These are phyloP conservation scores for Cantharis rustica DNA, from an alignment of 2,888 invertebrate species.

Conservation along the genomic window DNA sequence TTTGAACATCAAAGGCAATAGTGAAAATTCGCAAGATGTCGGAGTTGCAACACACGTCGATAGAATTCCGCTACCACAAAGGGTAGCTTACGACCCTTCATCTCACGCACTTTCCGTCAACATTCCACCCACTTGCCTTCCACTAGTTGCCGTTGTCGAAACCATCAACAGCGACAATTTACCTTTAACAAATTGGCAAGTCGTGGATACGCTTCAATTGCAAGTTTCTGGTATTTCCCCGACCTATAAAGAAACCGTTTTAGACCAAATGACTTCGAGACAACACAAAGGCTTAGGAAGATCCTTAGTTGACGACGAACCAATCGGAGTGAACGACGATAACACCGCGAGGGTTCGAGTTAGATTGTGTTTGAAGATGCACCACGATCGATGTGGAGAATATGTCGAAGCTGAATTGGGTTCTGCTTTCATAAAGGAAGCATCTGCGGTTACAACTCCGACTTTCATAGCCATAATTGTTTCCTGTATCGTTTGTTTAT, in stretches of 20 bases:
- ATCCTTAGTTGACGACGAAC: conserved; percentile 62
- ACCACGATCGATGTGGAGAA: conserved; percentile 82
- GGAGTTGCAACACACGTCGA: conserved; percentile 83
- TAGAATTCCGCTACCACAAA: conserved; percentile 77
- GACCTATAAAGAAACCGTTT: conserved; percentile 71
- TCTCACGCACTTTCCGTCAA: conserved; percentile 78
- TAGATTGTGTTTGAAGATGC: conserved; percentile 79
- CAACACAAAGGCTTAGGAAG: conserved; percentile 56
- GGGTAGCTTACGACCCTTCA: conserved; percentile 82
- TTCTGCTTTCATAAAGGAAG: conserved; percentile 79
- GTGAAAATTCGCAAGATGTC: conserved; percentile 85
- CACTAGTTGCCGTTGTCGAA: conserved; percentile 78
- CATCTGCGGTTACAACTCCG: conserved; percentile 76
- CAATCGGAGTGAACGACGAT: conserved; percentile 65
- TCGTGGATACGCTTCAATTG: conserved; percentile 73
- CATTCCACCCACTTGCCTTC: conserved; percentile 78
- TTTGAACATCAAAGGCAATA: conserved; percentile 84
- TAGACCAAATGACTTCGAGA: conserved; percentile 65
- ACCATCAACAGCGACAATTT: conserved; percentile 65
- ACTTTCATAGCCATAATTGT: conserved; percentile 79
- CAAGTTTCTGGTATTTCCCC: conserved; percentile 73
- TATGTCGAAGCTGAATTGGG: conserved; percentile 84
- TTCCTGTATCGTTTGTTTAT: conserved; percentile 78
- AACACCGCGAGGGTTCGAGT: conserved; percentile 74
- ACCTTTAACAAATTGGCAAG: conserved; percentile 67